A percentile compares a stretch with the other conserved stretches of the same genome.
These are phyloP conservation scores for Drosophila pseudotalamancana DNA, from an alignment of 2,888 invertebrate genomes.

Conservation along the genomic window DNA sequence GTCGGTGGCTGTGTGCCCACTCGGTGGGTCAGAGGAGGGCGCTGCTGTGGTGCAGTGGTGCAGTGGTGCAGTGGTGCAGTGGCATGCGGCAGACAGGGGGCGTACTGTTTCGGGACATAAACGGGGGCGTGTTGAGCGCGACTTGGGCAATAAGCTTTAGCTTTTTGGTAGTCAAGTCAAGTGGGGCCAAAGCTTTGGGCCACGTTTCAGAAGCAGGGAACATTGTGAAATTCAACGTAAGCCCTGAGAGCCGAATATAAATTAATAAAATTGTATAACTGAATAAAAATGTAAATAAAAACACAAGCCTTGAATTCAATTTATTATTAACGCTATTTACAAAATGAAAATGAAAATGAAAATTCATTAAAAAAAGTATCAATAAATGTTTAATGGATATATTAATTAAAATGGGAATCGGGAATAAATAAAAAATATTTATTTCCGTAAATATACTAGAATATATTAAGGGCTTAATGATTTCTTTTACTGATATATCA, in stretches of 20 bases:
- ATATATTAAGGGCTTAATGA: too few relatives aligned
- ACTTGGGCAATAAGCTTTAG: conserved; percentile 71
- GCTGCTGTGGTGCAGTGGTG: not conserved
- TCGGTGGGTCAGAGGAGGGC: not conserved
- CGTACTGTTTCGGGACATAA: conserved; percentile 65
- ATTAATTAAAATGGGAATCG: too few relatives aligned
- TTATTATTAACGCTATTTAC: not conserved
- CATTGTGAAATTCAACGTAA: conserved; percentile 32
- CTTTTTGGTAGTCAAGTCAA: conserved; percentile 71
- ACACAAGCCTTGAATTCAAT: not conserved
- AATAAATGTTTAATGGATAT: too few relatives aligned
- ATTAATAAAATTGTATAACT: conserved; percentile 10
- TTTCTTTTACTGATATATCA: too few relatives aligned
- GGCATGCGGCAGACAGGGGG: conserved; percentile 31
- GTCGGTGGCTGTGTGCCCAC: conserved; percentile 59
- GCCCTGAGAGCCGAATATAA: conserved; percentile 4
- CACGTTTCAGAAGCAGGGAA: conserved; percentile 40
- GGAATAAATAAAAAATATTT: too few relatives aligned
- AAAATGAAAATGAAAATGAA: not conserved
- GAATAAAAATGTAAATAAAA: not conserved
- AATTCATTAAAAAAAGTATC: not conserved
- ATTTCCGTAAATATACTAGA: too few relatives aligned
- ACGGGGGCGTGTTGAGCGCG: conserved; percentile 75
- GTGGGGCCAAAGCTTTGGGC: conserved; percentile 57
- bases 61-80: conserved; percentile 1